Base-by-base conservation (phyloP, 2,797 vertebrate genomes). In the Sebastolobus alascanus region DNA sequence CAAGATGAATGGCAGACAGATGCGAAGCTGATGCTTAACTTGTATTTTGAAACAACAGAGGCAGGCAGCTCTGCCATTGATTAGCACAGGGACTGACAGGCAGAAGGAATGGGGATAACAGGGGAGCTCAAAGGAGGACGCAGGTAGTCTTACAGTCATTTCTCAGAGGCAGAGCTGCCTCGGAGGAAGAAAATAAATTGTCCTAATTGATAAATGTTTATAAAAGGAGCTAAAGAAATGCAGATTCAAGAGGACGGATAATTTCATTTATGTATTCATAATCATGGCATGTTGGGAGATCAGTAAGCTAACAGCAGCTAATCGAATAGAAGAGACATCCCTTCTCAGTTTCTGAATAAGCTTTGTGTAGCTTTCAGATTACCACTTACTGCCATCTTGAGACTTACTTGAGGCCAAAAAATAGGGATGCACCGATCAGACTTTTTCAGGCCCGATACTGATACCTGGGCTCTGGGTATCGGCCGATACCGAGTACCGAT, bases 1-100 rank as follows among this genome's bases (percentile, higher is more conserved):
- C 75, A 67, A 29, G 55, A 69, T 73, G 65, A 81, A 68, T 40
- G 64, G 54, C 73, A 72, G 64, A 66, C 59, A 73, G 63, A 72
- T 56, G 69, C n/a, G 22, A 25, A 11, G 27, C 68, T 65, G 27
- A 52, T 60, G 72, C 61, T 73, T 58, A 46, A 73, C 33, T 58
- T 65, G 29, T n/a, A 0, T 66, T 76, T 80, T 75, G 37, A 73
- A 56, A 54, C 18, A 75, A 65, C 4, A 33, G 60, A 70, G 52
- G 33, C 10, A 67, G 65, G 52, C 60, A 67, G 72, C 18, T 70
- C 46, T 37, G 37, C 13, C 20, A 54, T 1, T 60, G 68, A 55
- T 66, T 69, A 58, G 29, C 22, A 74, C 16, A 7, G 60, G 31
- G 3, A 6, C 70, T 27, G 68, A 79, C 69, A 7, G 68, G 54